A percentile compares a stretch with the other conserved stretches of the same genome.
Conservation (phyloP, 2,888 invertebrate species). For the Petrolisthes manimaculis region DNA sequence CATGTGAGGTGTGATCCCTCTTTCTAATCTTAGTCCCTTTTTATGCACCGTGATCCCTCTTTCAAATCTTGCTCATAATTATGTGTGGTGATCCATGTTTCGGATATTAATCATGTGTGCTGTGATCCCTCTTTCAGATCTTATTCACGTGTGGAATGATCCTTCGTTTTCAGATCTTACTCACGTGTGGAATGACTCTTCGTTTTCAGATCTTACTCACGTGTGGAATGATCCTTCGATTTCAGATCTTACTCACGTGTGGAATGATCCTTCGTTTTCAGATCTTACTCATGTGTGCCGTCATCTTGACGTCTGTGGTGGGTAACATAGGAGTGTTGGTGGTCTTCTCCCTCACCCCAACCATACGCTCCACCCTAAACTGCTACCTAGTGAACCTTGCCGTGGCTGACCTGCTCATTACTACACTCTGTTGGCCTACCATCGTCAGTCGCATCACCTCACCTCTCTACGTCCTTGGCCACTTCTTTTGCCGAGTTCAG, state of each 20-base stretch:
- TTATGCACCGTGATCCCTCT: too few relatives aligned
- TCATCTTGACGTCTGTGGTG: slow-evolving; percentile 26
- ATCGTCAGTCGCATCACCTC: slow-evolving; percentile 32
- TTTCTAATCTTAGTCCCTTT: too few relatives aligned
- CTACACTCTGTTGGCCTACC: slow-evolving; percentile 38
- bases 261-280: neutral
- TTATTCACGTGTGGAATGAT: neutral
- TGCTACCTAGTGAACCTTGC: slow-evolving; percentile 53
- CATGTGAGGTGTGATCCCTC: too few relatives aligned
- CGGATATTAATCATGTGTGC: slow-evolving; percentile 25
- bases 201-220: slow-evolving; percentile 35
- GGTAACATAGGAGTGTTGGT: slow-evolving; percentile 44
- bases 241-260: slow-evolving; percentile 29
- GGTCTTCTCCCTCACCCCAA: slow-evolving; percentile 31
- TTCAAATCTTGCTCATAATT: slow-evolving; percentile 32
- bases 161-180: slow-evolving; percentile 33
- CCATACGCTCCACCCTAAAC: slow-evolving; percentile 46
- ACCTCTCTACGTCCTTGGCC: slow-evolving; percentile 41
- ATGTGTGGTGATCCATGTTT: too few relatives aligned
- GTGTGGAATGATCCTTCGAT: too few relatives aligned
- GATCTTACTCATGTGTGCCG: slow-evolving; percentile 20
- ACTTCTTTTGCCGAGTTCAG: slow-evolving; percentile 29
- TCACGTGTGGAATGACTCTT: too few relatives aligned
- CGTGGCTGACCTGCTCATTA: slow-evolving; percentile 49
- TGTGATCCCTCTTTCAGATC: slow-evolving; percentile 37